Evolutionary conservation across 2,113 vertebrate species (phyloP).

Genomic region (Malurus alboscapulatus): DNA sequence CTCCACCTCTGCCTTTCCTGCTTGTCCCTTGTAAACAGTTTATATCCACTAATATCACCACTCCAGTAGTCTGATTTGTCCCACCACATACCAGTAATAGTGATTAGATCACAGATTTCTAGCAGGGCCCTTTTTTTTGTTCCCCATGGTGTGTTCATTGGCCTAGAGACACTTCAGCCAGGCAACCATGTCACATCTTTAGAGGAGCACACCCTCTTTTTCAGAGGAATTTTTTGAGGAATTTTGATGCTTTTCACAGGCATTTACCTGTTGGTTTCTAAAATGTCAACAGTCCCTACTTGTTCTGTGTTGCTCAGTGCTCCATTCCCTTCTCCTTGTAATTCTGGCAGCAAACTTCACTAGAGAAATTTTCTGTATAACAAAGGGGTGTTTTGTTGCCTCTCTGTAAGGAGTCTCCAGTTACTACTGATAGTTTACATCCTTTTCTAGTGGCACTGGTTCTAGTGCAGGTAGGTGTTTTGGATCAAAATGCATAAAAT

Average conservation of each 20-base stretch:
- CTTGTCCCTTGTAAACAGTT: not conserved
- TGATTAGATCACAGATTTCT: not conserved
- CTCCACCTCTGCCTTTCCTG: rapidly evolving
- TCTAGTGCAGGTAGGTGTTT: not conserved
- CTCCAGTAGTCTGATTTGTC: not conserved
- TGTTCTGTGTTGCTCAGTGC: not conserved
- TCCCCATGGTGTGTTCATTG: not conserved
- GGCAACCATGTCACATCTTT: not conserved
- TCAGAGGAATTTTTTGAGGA: too few relatives aligned
- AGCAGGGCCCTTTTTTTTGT: not conserved
- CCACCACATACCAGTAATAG: not conserved
- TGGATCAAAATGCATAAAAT: not conserved
- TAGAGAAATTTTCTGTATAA: not conserved
- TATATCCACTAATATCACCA: not conserved
- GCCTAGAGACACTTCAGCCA: not conserved
- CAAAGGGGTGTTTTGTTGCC: rapidly evolving
- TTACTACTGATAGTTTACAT: not conserved
- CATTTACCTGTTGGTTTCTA: not conserved
- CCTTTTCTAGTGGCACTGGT: not conserved
- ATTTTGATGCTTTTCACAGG: not conserved
- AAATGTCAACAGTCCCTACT: not conserved
- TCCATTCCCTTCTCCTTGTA: not conserved
- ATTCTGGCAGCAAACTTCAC: not conserved
- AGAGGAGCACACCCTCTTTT: not conserved
- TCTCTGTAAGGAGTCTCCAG: not conserved